Evolutionary conservation across 2,113 vertebrate species (phyloP).

Genomic region (Thermophis baileyi): DNA sequence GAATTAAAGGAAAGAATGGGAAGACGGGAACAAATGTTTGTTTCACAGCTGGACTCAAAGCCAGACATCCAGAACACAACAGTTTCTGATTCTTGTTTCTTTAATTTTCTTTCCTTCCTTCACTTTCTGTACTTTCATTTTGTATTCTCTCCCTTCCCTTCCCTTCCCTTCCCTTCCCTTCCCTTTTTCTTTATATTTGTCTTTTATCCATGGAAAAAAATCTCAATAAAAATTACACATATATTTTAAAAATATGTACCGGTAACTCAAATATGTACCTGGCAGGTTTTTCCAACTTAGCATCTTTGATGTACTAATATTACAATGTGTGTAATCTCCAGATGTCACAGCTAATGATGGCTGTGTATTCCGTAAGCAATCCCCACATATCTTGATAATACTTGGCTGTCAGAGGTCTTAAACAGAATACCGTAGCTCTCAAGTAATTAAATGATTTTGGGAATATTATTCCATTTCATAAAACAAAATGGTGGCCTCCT

Average conservation of each 20-base stretch:
- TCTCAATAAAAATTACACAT: not conserved
- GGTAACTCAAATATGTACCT: not conserved
- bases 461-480: not conserved
- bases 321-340: not conserved
- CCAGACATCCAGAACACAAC: not conserved
- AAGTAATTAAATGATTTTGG: not conserved
- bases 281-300: not conserved
- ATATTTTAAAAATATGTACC: not conserved
- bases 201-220: not conserved
- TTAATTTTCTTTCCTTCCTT: not conserved
- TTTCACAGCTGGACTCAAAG: not conserved
- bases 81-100: not conserved
- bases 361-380: not conserved
- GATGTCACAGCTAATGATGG: not conserved
- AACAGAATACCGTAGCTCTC: not conserved
- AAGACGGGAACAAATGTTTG: not conserved
- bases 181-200: not conserved
- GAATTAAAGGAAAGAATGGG: not conserved
- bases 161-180: not conserved
- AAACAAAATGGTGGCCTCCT: not conserved
- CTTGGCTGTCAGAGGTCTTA: not conserved
- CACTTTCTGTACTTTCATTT: not conserved
- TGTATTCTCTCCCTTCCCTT: not conserved
- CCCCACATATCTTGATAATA: not conserved
- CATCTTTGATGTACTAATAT: not conserved